Evolutionary conservation across 2,113 vertebrate genomes (phyloP).

Genomic region (Hippocampus barbouri): DNA sequence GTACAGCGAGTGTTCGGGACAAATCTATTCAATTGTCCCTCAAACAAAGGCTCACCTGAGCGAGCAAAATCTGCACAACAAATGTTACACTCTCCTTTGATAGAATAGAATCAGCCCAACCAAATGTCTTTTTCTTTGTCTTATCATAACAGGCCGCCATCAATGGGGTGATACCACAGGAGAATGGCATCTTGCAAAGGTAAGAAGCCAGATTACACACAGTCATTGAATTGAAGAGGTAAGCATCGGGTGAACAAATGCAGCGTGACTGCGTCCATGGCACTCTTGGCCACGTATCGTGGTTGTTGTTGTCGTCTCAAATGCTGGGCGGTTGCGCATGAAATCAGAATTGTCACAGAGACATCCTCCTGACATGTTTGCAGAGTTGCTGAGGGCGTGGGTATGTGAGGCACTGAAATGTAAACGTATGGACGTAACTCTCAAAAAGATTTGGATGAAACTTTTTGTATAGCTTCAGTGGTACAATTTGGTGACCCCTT

Average conservation of each 20-base stretch:
- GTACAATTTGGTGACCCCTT: neutral
- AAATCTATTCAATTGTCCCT: conserved; percentile 28
- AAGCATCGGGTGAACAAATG: neutral
- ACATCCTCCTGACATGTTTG: neutral
- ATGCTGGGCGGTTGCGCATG: neutral
- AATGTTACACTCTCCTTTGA: neutral
- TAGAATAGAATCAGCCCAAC: neutral
- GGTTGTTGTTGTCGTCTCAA: neutral
- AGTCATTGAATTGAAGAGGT: neutral
- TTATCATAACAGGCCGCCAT: conserved; percentile 89
- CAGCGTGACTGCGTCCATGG: neutral
- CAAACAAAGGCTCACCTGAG: conserved; percentile 44
- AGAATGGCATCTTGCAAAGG: conserved; percentile 98
- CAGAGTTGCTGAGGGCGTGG: neutral
- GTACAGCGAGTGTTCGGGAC: conserved; percentile 33
- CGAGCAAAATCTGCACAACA: conserved; percentile 18
- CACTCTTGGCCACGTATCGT: neutral
- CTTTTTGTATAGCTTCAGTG: neutral
- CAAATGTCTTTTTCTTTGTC: neutral
- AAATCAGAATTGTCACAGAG: neutral
- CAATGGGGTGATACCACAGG: conserved; percentile 97
- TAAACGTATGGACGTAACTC: too few relatives aligned
- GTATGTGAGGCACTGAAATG: neutral
- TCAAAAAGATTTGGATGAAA: neutral
- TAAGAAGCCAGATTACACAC: conserved; percentile 55